Evolutionary conservation across 2,797 vertebrate species (phyloP).

Genomic region (Leptatherina wallacei): DNA sequence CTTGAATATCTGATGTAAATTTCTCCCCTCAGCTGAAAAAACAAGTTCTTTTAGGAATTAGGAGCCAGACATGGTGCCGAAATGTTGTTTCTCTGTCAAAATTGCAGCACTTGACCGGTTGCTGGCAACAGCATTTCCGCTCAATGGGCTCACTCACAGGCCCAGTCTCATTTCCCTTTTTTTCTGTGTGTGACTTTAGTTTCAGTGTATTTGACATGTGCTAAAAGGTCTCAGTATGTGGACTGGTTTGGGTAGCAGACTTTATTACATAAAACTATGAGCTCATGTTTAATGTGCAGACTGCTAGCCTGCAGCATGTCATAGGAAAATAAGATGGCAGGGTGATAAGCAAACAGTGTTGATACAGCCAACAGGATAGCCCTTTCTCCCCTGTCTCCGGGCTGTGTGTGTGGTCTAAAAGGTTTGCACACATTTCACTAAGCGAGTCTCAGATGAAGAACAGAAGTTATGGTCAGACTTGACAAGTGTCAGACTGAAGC

Average conservation of each 20-base stretch:
- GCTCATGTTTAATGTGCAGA: constrained; percentile 27
- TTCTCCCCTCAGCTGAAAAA: constrained; percentile 50
- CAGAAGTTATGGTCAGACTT: neutral
- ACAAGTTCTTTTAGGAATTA: constrained; percentile 44
- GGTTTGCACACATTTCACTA: constrained; percentile 24
- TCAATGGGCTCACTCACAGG: constrained; percentile 11
- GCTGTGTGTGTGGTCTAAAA: constrained; percentile 35
- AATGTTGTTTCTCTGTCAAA: constrained; percentile 22
- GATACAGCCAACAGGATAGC: constrained; percentile 42
- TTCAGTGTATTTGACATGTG: neutral
- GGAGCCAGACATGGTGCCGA: constrained; percentile 14
- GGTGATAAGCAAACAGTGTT: constrained; percentile 59
- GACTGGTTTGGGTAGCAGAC: neutral
- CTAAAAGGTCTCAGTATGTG: constrained; percentile 7
- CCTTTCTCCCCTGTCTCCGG: constrained; percentile 11
- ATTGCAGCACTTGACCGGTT: constrained; percentile 25
- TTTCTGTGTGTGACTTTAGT: neutral
- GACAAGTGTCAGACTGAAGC: neutral
- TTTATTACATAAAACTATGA: neutral
- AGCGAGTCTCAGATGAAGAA: constrained; percentile 1
- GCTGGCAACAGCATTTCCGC: constrained; percentile 45
- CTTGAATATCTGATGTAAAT: constrained; percentile 32
- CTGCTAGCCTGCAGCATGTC: constrained; percentile 23
- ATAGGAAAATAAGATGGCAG: constrained; percentile 60
- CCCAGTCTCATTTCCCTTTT: constrained; percentile 44